These are phyloP conservation scores for Malthinus flaveolus DNA, from an alignment of 2,888 invertebrate genomes.

Conservation along the genomic window DNA sequence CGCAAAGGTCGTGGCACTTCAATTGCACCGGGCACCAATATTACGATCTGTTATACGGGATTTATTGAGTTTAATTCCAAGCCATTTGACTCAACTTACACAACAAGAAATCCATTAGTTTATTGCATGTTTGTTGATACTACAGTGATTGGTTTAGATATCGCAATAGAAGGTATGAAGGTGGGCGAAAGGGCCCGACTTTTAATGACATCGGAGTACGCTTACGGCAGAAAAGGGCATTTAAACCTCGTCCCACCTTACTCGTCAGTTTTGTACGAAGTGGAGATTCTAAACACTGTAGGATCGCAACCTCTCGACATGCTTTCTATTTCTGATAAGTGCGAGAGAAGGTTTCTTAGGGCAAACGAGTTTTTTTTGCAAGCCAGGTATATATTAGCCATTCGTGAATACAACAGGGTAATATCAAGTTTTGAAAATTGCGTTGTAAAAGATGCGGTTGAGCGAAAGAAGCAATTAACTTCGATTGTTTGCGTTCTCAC, in stretches of 20 bases:
- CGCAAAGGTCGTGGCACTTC: slow-evolving; percentile 63
- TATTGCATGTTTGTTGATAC: slow-evolving; percentile 48
- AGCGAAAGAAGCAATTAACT: slow-evolving; percentile 66
- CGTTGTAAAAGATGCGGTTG: slow-evolving; percentile 64
- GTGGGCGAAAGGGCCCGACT: slow-evolving; percentile 80
- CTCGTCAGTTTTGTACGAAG: slow-evolving; percentile 72
- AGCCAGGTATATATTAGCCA: slow-evolving; percentile 56
- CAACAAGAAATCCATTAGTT: slow-evolving; percentile 56
- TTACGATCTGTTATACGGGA: slow-evolving; percentile 69
- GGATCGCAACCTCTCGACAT: slow-evolving; percentile 55
- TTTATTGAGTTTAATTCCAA: slow-evolving; percentile 70
- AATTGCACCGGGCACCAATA: slow-evolving; percentile 61
- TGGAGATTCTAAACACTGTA: slow-evolving; percentile 69
- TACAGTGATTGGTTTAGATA: slow-evolving; percentile 66
- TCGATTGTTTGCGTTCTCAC: slow-evolving; percentile 68
- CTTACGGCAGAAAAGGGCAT: slow-evolving; percentile 76
- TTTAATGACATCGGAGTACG: slow-evolving; percentile 71
- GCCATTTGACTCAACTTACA: slow-evolving; percentile 73
- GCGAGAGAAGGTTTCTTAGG: slow-evolving; percentile 67
- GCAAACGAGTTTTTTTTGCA: slow-evolving; percentile 64
- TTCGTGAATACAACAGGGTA: slow-evolving; percentile 64
- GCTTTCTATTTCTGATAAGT: slow-evolving; percentile 59
- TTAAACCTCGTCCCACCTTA: slow-evolving; percentile 77
- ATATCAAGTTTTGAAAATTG: slow-evolving; percentile 67
- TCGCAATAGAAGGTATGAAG: slow-evolving; percentile 75